These are phyloP conservation scores for Taxidea taxus DNA, from an alignment of 2,113 vertebrate species.

Conservation along the genomic window DNA sequence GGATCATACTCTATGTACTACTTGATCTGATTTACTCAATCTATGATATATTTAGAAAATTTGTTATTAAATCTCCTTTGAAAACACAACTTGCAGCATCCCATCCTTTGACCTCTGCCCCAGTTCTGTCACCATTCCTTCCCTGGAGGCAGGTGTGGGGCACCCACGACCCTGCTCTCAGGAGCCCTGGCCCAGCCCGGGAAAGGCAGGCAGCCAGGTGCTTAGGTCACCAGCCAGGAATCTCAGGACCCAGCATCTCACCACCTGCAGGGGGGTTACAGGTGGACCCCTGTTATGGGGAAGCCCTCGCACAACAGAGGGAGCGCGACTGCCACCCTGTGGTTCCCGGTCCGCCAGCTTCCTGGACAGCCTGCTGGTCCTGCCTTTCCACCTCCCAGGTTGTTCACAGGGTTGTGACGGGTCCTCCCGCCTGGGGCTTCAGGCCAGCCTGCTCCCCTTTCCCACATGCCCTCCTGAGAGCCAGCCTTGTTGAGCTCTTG, in stretches of 20 bases:
- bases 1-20: not conserved
- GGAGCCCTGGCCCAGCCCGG: not conserved
- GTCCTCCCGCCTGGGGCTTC: not conserved
- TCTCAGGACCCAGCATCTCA: not conserved
- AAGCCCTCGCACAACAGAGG: not conserved
- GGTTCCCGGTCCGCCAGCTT: not conserved
- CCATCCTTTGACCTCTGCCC: not conserved
- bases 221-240: not conserved
- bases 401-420: not conserved
- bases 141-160: fast-evolving
- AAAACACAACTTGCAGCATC: not conserved
- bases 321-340: not conserved
- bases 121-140: not conserved
- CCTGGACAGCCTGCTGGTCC: not conserved
- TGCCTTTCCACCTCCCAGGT: not conserved
- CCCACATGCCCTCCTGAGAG: not conserved
- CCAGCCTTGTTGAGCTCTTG: not conserved
- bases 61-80: conserved; percentile 40
- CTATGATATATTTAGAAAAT: not conserved
- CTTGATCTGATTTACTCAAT: conserved; percentile 9
- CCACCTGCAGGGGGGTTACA: not conserved
- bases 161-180: not conserved
- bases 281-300: not conserved
- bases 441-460: not conserved
- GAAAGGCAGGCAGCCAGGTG: not conserved